Conservation (phyloP, 2,888 invertebrate genomes). For the Protodeltote pygarga region DNA sequence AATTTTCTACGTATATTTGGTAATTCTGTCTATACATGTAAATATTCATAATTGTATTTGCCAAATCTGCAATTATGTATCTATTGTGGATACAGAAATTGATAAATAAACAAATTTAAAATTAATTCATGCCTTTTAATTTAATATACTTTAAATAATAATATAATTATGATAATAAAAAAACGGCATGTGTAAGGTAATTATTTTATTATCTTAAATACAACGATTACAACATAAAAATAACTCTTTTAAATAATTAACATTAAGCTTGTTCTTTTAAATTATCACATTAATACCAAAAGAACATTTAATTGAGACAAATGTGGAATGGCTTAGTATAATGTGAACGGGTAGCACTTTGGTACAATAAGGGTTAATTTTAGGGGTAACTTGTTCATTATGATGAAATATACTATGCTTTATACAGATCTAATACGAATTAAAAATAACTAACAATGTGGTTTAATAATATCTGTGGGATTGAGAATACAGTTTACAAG, state of each 20-base stretch:
- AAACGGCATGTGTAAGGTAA: constrained; percentile 52
- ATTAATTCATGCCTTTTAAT: constrained; percentile 46
- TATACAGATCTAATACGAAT: constrained; percentile 24
- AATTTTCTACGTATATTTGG: constrained; percentile 55
- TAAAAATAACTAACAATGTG: constrained; percentile 18
- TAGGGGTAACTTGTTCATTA: constrained; percentile 45
- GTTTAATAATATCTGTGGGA: constrained; percentile 9
- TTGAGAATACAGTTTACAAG: constrained; percentile 9
- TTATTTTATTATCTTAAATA: constrained; percentile 81
- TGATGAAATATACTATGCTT: constrained; percentile 15
- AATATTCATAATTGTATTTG: constrained; percentile 68
- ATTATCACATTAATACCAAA: constrained; percentile 82
- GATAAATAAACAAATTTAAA: constrained; percentile 82
- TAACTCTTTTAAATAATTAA: constrained; percentile 83
- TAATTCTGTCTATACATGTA: constrained; percentile 61
- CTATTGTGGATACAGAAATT: constrained; percentile 86
- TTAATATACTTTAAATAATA: no score
- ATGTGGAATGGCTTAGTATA: constrained; percentile 75
- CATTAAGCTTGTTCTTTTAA: constrained; percentile 82
- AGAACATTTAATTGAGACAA: constrained; percentile 71
- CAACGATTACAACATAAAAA: constrained; percentile 85
- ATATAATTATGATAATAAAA: no score
- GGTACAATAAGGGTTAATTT: constrained; percentile 55
- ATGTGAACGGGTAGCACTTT: constrained; percentile 57
- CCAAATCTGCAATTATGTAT: constrained; percentile 75